Base-by-base conservation (phyloP, 2,797 vertebrate genomes). In the Diceros bicornis region DNA sequence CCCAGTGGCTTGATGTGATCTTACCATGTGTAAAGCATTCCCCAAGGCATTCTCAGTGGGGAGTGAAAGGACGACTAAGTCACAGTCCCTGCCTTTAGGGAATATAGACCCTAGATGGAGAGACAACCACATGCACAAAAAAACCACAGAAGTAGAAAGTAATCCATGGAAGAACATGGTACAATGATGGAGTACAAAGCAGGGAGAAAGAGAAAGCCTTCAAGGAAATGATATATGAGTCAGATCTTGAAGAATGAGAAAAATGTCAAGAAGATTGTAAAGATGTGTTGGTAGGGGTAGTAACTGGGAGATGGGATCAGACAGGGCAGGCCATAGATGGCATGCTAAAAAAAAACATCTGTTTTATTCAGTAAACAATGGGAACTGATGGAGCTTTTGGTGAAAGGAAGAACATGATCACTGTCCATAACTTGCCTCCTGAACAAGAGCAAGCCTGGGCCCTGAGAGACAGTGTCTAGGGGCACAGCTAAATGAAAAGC, bases 391-490 rank as follows among this genome's bases (percentile, higher is more conserved):
- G 52, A 57, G 55, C 77, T 87, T 96, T 41, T 87, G 59, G 25
- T 83, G 66, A 77, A 27, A 27, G 90, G 32, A 84, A 77, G 37
- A 89, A 44, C 4, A 21, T 68, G 47, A 77, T 18, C 29, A 25
- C 64, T 95, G 59, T 91, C 52, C 75, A 86, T 41, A 72, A 86
- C 52, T 37, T 92, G 64, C 71, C 34, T 84, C 37, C 89, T 52
- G 50, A 84, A 55, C 34, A 68, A 64, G 64, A 92, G 55, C 86
- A 85, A 91, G 32, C 32, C 69, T 77, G 50, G 37, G 18, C 34
- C 84, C 84, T 57, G 23, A 89, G 57, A 91, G 55, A 34, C 34
- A 11, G 12, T 71, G 52, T 79, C 55, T 55, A 66, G 32, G 47
- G 41, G 86, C 32, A 44, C 29, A 91, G 50, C 62, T 68, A 78